Evolutionary conservation across 2,888 invertebrate species (phyloP).

Genomic region (Thymelicus acteon): DNA sequence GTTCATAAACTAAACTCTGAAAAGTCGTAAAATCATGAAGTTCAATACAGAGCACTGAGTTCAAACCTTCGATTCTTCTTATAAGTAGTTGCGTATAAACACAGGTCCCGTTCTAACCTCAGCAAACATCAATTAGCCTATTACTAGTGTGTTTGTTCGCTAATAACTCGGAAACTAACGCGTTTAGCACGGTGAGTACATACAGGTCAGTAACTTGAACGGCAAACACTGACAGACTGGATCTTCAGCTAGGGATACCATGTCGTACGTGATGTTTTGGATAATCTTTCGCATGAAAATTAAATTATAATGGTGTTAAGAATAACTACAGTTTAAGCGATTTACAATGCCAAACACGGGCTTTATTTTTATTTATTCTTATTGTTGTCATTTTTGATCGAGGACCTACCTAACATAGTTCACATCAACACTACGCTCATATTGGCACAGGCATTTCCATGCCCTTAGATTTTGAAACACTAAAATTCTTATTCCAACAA

Average conservation of each 20-base stretch:
- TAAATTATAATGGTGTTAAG: background rate
- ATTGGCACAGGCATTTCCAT: too few species aligned
- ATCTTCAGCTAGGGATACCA: constrained; percentile 56
- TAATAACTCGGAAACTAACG: constrained; percentile 69
- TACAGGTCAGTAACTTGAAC: constrained; percentile 73
- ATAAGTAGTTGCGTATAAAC: constrained; percentile 16
- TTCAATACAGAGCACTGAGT: background rate
- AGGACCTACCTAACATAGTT: too few species aligned
- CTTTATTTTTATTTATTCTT: too few species aligned
- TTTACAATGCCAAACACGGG: too few species aligned
- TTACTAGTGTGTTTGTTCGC: constrained; percentile 55
- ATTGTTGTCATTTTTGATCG: too few species aligned
- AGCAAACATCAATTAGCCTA: constrained; percentile 68
- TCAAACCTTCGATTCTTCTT: background rate
- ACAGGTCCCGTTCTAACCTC: constrained; percentile 46
- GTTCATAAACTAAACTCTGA: too few species aligned
- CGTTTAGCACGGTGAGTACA: constrained; percentile 55
- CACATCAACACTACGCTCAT: too few species aligned
- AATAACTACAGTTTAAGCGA: background rate
- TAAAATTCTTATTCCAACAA: too few species aligned
- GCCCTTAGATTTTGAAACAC: too few species aligned
- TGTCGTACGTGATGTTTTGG: background rate
- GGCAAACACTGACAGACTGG: constrained; percentile 57
- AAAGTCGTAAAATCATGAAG: too few species aligned
- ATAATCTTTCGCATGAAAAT: background rate